Evolutionary conservation across 2,797 vertebrate genomes (phyloP), one percentile per base, ranked within the genome.

Genomic region (Mus caroli): DNA sequence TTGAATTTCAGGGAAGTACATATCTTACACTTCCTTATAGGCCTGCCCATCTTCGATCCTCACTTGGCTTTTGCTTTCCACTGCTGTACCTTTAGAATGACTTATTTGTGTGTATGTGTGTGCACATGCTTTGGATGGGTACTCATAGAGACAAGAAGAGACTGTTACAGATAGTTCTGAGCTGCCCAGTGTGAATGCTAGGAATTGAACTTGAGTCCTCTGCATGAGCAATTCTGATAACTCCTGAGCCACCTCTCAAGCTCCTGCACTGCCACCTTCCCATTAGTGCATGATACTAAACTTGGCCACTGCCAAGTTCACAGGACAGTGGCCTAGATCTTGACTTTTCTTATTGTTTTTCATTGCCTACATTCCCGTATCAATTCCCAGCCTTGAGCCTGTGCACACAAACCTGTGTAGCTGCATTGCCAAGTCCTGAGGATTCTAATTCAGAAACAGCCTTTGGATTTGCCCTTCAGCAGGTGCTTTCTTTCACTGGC

Each of bases 21-120:
- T 75, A 10, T n/a, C n/a, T 76, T 95, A 77, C 46, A 50, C 46
- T 50, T 50, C 46, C 76, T 93, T 88, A 50, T 75, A 93, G 34
- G 2, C 1, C 17, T 5, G 19, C 15, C 11, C 4, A 82, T 14
- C n/a, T 95, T 80, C 83, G 67, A 76, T 90, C 62, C 5, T 22
- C 52, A 6, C 34, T 31, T 88, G 85, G 6, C 11, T 93, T 95
- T 73, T 43, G 78, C 5, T 19, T 11, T 62, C 19, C 20, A 62
- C 46, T 79, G 22, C 19, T 78, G 15, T 26, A 19, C 91, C 84
- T 56, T 31, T 4, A 83, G 60, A 62, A 67, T 90, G 43, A 64
- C 64, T n/a, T 85, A 31, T 40, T 52, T 62, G 19, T 62, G 46
- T n/a, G 46, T 52, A 0, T 37, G 46, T 71, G 19, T 15, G 12